Evolutionary conservation across 2,888 invertebrate species (phyloP), one percentile per base, ranked within the genome.

Genomic region (Ophonus ardosiacus): DNA sequence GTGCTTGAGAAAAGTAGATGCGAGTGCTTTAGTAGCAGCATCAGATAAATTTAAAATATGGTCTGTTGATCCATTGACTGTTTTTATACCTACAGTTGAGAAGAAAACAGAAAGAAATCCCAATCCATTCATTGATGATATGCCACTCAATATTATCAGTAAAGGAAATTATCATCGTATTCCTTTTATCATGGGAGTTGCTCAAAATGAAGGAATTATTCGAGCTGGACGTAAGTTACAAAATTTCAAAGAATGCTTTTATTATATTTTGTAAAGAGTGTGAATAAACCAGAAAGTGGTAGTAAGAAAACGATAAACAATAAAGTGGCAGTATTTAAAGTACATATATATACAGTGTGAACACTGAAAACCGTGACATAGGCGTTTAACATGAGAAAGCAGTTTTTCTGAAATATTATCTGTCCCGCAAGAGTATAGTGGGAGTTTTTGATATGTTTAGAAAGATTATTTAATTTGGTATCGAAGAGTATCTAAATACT

Each of bases 131-230:
- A 86, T 93, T 0, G 91, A 90, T 0, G 89, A 89, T 81, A 89
- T 91, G 82, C 93, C 93, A 0, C 79, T 89, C 10, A 87, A 90
- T 13, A 87, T 92, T 43, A 87, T 93, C 21, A 87, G 88, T 71
- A 86, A 87, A 59, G 92, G 92, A 10, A 88, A 89, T 51, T 92
- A 92, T 79, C 88, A 88, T 10, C 89, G 90, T 17, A 90, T 93
- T 1, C 93, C 93, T 0, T 92, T 92, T 91, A 91, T 93, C 86
- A 88, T 91, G 8, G 93, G 93, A 4, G 88, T 90, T 0, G 92
- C 92, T 1, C 90, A 91, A 0, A 89, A 91, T 4, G 93, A 93
- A 88, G 93, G 93, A 18, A 91, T 92, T 1, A 90, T 93, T 13
- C 90, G 92, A 81, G 92, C 92, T 15, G 89, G 89, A 84, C 88